Evolutionary conservation across 1,140 invertebrate genomes (phyloP), one percentile per base, ranked within the genome.

Genomic region (Samia ricini): DNA sequence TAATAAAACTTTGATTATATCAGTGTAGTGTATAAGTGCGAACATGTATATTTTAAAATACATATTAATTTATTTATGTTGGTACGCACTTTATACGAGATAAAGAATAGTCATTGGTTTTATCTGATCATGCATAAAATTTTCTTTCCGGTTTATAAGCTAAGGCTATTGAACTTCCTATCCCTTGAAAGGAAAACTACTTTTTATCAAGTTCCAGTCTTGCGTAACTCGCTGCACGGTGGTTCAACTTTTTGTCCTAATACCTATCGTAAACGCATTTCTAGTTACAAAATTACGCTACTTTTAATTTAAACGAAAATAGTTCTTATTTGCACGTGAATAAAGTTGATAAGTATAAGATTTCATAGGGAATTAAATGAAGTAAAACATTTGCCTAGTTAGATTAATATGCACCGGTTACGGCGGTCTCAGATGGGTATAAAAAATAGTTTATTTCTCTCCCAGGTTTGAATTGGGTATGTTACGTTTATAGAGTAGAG

Each of bases 121-220:
- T 42, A 42, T 42, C 33, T 42, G 15, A 42, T 42, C 33, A 42
- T 42, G 33, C 33, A 42, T 42, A 42, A 42, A 4, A 42, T 56
- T 48, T 49, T 18, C 68, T 69, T 79, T 77, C 79, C 72, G 66
- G 73, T 82, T 68, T 80, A 20, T 59, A 63, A 48, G 56, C 52
- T 63, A 61, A 67, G 80, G 76, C 63, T 82, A 74, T 83, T 83
- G 81, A 86, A 84, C 81, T 84, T 84, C 79, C 81, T 83, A 83
- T 64, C 75, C 66, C 74, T 76, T 69, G 71, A 79, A 80, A 83
- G 77, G 79, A 76, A 82, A 79, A 74, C 77, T 64, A 77, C 76
- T 81, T 85, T 83, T 86, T 84, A 77, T 77, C 63, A 61, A 71
- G 69, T 64, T 62, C 71, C 69, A 76, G 61, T 83, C 82, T 84